Percentiles rank a stretch among this genome's conserved stretches.
Evolutionary conservation across 2,113 vertebrate species (phyloP).

Genomic region (Clinocottus analis): DNA sequence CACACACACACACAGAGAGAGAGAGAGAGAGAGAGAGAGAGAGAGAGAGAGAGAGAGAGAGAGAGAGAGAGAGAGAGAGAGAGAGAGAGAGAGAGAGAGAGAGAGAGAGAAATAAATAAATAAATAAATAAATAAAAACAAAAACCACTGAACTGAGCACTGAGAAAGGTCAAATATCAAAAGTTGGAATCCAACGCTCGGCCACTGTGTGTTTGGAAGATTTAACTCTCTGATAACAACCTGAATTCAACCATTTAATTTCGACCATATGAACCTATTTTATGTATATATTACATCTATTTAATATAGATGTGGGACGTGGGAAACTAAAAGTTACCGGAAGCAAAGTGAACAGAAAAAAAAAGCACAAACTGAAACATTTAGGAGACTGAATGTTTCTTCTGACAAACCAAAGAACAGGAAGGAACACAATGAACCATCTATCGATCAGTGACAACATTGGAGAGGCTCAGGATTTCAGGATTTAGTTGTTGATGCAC

Average conservation of each 20-base stretch:
- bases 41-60: no score
- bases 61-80: no score
- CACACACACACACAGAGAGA: no score
- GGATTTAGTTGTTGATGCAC: neutral
- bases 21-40: no score
- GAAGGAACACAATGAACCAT: neutral
- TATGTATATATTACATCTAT: neutral
- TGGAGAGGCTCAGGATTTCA: no score
- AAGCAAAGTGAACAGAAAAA: no score
- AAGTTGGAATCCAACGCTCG: neutral
- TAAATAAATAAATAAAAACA: no score
- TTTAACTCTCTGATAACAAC: neutral
- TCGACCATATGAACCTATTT: neutral
- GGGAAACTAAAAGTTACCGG: no score
- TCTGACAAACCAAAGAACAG: neutral
- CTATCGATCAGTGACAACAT: neutral
- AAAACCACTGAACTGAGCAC: neutral
- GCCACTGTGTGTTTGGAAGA: neutral
- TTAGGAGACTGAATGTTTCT: neutral
- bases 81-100: no score
- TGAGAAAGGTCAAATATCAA: neutral
- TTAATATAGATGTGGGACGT: neutral
- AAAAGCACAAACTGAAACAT: no score
- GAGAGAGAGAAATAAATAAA: no score
- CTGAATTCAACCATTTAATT: neutral